These are phyloP conservation scores for Saccopteryx bilineata DNA, from an alignment of 2,113 vertebrate species.

Conservation along the genomic window DNA sequence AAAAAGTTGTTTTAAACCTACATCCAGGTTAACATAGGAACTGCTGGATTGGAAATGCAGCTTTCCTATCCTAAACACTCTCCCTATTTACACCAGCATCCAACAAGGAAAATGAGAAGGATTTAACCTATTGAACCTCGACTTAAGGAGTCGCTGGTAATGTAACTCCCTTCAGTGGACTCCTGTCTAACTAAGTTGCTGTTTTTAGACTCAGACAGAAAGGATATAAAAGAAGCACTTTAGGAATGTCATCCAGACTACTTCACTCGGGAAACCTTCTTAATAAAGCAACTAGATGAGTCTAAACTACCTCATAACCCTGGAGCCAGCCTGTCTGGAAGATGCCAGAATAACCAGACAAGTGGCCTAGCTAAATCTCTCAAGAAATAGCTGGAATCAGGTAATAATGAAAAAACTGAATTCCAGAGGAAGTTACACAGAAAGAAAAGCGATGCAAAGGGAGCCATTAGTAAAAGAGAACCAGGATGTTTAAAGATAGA, in stretches of 20 bases:
- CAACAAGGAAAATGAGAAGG: slow-evolving; percentile 30
- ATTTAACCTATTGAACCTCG: not conserved
- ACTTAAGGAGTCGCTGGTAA: slow-evolving; percentile 5
- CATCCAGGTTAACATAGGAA: not conserved
- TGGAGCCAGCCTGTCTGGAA: slow-evolving; percentile 53
- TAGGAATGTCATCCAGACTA: not conserved
- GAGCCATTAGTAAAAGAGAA: too few relatives aligned
- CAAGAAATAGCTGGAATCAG: slow-evolving; percentile 7
- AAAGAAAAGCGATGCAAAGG: not conserved
- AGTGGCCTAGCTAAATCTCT: not conserved
- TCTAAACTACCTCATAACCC: slow-evolving; percentile 55
- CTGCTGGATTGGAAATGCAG: not conserved
- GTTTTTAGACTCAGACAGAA: slow-evolving; percentile 56
- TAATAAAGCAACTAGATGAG: slow-evolving; percentile 58
- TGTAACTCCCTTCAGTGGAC: not conserved
- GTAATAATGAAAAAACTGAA: slow-evolving; percentile 43
- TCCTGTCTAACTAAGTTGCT: slow-evolving; percentile 39
- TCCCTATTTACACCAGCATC: slow-evolving; percentile 28
- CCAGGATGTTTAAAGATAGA: not conserved
- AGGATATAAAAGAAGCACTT: slow-evolving; percentile 43
- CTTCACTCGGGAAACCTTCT: slow-evolving; percentile 21
- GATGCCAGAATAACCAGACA: slow-evolving; percentile 58
- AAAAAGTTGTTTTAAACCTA: not conserved
- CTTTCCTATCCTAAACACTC: not conserved
- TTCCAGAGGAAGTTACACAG: not conserved